phyloP scores from a whole-genome alignment of 2,113 vertebrate genomes.

The Burhinus oedicnemus region DNA sequence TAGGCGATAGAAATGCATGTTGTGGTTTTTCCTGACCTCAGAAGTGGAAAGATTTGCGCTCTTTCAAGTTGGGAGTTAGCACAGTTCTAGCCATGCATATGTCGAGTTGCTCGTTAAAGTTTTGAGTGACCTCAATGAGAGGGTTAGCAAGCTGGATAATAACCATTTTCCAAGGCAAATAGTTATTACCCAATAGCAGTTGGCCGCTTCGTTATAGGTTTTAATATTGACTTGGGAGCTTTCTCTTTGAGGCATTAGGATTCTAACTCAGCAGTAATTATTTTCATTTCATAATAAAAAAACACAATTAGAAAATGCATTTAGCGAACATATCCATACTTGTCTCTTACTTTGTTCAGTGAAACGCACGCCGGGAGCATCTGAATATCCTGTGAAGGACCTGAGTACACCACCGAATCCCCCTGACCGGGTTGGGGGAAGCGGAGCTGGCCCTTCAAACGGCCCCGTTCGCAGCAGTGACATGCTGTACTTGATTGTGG shows the following conservation, averaged over 20 bases:
- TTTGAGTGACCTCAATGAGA: neutral
- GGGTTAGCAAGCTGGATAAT: neutral
- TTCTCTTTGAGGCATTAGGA: neutral
- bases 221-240: neutral
- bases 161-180: neutral
- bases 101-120: neutral
- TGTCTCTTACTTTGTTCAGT: slow-evolving; percentile 55
- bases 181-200: neutral
- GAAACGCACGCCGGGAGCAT: slow-evolving; percentile 79
- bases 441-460: neutral
- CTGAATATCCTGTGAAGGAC: slow-evolving; percentile 81
- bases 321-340: fast-evolving
- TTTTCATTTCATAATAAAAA: neutral
- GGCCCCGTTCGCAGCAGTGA: slow-evolving; percentile 77
- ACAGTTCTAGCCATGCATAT: neutral
- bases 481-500: slow-evolving; percentile 91
- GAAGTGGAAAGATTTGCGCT: neutral
- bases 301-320: fast-evolving
- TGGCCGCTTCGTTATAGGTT: neutral
- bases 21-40: slow-evolving; percentile 43
- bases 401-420: slow-evolving; percentile 79
- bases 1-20: neutral
- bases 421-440: slow-evolving; percentile 27
- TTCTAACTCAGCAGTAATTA: neutral
- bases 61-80: neutral